phyloP scores from a whole-genome alignment of 2,113 vertebrate species.

The Poeciliopsis retropinna region DNA sequence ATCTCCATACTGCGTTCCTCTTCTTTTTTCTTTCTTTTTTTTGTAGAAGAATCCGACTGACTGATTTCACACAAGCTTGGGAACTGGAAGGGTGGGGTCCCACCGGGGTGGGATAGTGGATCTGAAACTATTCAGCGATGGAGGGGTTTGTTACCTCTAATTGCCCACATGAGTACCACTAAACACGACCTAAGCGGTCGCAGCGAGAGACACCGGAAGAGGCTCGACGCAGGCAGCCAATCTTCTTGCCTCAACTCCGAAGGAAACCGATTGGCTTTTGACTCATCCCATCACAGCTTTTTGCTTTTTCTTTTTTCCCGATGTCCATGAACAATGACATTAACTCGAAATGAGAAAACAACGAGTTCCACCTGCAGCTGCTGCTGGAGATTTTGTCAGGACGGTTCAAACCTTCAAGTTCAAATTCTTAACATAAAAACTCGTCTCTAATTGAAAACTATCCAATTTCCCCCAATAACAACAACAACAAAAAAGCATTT shows the following conservation, averaged over 20 bases:
- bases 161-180: constrained; percentile 59
- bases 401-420: too few relatives aligned
- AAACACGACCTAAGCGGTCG: constrained; percentile 50
- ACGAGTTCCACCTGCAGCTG: background rate
- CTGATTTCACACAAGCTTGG: constrained; percentile 74
- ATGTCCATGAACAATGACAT: background rate
- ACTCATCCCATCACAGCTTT: background rate
- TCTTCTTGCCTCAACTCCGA: background rate
- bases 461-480: too few relatives aligned
- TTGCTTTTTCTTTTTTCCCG: background rate
- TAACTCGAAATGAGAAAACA: background rate
- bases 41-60: constrained; percentile 56
- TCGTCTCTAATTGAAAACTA: background rate
- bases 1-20: constrained; percentile 75
- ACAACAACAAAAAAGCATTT: too few relatives aligned
- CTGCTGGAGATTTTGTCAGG: too few relatives aligned
- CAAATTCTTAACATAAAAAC: constrained; percentile 15
- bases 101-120: constrained; percentile 37
- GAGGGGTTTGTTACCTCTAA: constrained; percentile 62
- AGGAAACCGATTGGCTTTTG: background rate
- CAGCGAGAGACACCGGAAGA: constrained; percentile 27
- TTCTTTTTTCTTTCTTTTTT: constrained; percentile 53
- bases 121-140: constrained; percentile 52
- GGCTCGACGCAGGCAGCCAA: background rate
- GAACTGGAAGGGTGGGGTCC: constrained; percentile 40